These are phyloP conservation scores for Arremon aurantiirostris DNA, from an alignment of 2,797 vertebrate species.

Conservation along the genomic window DNA sequence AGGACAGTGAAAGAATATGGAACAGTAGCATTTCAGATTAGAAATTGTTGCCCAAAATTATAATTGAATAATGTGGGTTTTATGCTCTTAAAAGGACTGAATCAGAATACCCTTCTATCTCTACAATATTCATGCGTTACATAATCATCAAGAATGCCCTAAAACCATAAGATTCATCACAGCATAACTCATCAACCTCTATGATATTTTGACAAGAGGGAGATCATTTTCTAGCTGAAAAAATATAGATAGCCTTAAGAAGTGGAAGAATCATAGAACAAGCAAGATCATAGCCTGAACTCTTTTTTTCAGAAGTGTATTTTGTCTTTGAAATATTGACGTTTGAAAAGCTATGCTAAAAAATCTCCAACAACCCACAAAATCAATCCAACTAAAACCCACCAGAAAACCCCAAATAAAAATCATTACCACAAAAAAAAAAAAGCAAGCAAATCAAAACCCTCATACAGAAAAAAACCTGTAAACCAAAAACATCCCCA, in stretches of 20 bases:
- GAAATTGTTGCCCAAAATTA: not conserved
- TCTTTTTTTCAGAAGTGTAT: not conserved
- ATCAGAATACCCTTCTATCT: not conserved
- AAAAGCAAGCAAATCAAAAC: not conserved
- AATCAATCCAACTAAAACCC: not conserved
- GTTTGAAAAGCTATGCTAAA: not conserved
- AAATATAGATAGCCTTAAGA: not conserved
- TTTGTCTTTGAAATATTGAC: not conserved
- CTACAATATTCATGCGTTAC: fast-evolving
- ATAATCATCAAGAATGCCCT: not conserved
- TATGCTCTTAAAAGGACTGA: not conserved
- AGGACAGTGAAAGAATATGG: not conserved
- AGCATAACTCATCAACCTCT: not conserved
- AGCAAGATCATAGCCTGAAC: not conserved
- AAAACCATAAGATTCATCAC: not conserved
- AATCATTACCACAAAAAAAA: too few relatives aligned
- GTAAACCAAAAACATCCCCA: fast-evolving
- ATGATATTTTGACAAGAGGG: not conserved
- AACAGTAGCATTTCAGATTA: not conserved
- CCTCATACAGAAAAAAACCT: not conserved
- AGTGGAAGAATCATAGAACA: not conserved
- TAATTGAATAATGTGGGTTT: not conserved
- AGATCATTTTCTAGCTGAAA: not conserved
- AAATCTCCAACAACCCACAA: not conserved
- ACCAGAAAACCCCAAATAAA: not conserved